Conservation (phyloP, 1,140 invertebrate genomes). For the Propsilocerus akamusi region DNA sequence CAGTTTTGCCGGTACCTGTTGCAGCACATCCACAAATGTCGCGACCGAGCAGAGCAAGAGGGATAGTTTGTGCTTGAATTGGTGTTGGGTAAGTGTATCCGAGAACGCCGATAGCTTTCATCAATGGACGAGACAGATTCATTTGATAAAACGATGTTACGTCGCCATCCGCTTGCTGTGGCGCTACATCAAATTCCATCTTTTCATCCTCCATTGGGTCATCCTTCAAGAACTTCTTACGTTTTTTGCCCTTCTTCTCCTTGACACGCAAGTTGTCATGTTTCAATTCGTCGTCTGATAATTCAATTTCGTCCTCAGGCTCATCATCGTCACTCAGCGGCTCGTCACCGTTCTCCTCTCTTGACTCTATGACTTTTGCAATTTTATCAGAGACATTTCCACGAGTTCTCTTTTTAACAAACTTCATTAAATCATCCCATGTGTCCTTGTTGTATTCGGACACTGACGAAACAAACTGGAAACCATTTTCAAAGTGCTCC, state of each 20-base stretch:
- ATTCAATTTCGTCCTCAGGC: conserved; percentile 21
- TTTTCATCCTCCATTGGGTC: conserved; percentile 34
- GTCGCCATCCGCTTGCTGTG: conserved; percentile 37
- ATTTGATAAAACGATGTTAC: conserved; percentile 75
- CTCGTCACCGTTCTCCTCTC: conserved; percentile 33
- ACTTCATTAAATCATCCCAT: conserved; percentile 73
- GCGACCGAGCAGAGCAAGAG: conserved; percentile 66
- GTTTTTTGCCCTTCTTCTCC: conserved; percentile 32
- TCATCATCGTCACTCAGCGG: conserved; percentile 8
- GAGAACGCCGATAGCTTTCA: conserved; percentile 73
- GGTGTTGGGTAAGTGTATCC: conserved; percentile 90
- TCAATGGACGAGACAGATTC: conserved; percentile 75
- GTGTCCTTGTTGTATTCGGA: conserved; percentile 62
- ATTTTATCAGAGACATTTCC: conserved; percentile 72
- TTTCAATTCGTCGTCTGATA: conserved; percentile 53
- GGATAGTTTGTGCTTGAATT: conserved; percentile 88
- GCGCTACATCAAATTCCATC: conserved; percentile 58
- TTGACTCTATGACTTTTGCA: conserved; percentile 23
- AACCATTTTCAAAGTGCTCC: conserved; percentile 51
- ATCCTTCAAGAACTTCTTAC: conserved; percentile 25
- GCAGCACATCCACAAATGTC: conserved; percentile 22
- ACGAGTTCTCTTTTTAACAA: conserved; percentile 60
- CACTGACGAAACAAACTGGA: conserved; percentile 50
- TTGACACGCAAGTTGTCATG: conserved; percentile 41
- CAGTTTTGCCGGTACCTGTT: conserved; percentile 93